Conservation (phyloP, 1,140 invertebrate genomes). For the Meloidogyne chitwoodi region DNA sequence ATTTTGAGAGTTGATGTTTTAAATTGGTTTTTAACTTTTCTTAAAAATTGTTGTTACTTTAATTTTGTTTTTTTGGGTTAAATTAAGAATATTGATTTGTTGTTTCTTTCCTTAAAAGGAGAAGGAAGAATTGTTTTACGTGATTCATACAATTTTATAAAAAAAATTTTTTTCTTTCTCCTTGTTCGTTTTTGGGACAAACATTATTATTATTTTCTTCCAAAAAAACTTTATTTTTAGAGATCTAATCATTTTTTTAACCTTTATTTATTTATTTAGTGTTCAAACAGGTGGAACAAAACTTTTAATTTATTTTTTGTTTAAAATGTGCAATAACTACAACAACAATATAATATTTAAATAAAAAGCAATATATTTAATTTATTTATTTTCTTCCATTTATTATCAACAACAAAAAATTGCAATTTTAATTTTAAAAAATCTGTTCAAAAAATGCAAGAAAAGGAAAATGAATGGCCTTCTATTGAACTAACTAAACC, state of each 20-base stretch:
- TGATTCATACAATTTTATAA: no score
- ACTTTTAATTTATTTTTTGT: no score
- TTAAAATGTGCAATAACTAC: neutral
- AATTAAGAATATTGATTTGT: no score
- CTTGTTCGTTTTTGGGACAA: no score
- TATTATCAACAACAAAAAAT: neutral
- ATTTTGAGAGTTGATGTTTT: no score
- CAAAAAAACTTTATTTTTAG: neutral
- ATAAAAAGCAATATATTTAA: neutral
- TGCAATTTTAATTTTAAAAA: neutral
- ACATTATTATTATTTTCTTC: no score
- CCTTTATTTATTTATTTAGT: neutral
- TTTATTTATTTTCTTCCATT: neutral
- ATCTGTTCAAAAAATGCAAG: neutral
- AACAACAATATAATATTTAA: neutral
- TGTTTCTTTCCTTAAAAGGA: no score
- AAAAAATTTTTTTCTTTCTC: neutral
- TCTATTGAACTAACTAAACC: slow-evolving; percentile 5
- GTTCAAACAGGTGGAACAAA: neutral
- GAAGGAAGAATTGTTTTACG: no score
- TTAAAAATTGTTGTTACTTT: no score
- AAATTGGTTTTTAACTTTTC: no score
- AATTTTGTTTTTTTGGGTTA: no score
- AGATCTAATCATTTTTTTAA: neutral
- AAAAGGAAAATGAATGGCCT: slow-evolving; percentile 6